Percentiles rank a stretch among this genome's conserved stretches.
Conservation (phyloP, 2,888 invertebrate species). For the Melanophora roralis region DNA sequence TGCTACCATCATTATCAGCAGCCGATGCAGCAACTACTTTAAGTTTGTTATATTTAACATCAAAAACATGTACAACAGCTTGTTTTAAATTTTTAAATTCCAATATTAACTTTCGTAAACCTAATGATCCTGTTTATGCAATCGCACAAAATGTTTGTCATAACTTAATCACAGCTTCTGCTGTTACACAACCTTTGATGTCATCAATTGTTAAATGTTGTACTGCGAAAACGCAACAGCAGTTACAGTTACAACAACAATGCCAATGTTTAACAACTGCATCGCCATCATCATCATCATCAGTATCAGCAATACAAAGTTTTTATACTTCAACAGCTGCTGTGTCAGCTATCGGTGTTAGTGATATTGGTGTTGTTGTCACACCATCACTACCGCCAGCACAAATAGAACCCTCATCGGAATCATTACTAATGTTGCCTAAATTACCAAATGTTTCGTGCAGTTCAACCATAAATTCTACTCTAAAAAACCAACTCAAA, state of each 20-base stretch:
- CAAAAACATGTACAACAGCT: slow-evolving; percentile 36
- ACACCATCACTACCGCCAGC: background rate
- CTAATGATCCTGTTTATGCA: slow-evolving; percentile 74
- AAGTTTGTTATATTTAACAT: slow-evolving; percentile 27
- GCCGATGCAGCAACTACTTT: slow-evolving; percentile 19
- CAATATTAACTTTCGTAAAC: slow-evolving; percentile 64
- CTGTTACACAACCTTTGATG: slow-evolving; percentile 71
- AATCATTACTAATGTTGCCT: background rate
- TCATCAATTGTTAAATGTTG: slow-evolving; percentile 67
- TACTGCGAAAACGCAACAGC: slow-evolving; percentile 47
- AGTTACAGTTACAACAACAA: slow-evolving; percentile 57
- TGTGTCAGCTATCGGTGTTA: background rate
- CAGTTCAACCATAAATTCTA: slow-evolving; percentile 46
- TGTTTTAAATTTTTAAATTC: slow-evolving; percentile 60
- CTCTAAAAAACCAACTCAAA: slow-evolving; percentile 35
- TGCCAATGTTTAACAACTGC: slow-evolving; percentile 29
- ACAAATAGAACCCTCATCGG: background rate
- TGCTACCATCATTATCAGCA: slow-evolving; percentile 7
- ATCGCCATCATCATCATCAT: slow-evolving; percentile 9
- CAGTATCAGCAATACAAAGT: slow-evolving; percentile 24
- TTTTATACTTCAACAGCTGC: slow-evolving; percentile 26
- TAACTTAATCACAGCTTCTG: slow-evolving; percentile 71
- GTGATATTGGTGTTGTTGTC: background rate
- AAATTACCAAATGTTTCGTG: slow-evolving; percentile 40
- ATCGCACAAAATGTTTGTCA: slow-evolving; percentile 74